Percentiles rank a stretch among this genome's conserved stretches.
phyloP scores from a whole-genome alignment of 2,113 vertebrate species.

The Sylvietta virens region DNA sequence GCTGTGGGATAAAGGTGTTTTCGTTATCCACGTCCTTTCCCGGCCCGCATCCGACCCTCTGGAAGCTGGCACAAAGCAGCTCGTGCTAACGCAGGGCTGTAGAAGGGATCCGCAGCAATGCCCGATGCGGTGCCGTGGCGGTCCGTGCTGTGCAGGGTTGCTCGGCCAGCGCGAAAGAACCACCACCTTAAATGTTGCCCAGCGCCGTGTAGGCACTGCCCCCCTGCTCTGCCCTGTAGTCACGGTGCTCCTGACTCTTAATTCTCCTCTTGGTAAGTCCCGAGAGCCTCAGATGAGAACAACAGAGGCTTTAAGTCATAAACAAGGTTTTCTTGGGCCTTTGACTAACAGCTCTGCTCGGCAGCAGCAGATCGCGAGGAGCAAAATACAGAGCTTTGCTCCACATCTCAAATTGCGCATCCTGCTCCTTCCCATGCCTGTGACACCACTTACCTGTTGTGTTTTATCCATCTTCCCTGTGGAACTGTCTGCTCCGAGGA shows the following conservation, averaged over 20 bases:
- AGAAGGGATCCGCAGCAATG: neutral
- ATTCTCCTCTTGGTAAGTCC: neutral
- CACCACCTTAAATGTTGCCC: neutral
- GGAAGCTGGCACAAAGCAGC: neutral
- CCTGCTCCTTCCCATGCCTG: neutral
- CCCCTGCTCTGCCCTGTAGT: neutral
- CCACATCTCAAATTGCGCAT: no score
- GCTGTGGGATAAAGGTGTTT: neutral
- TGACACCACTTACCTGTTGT: no score
- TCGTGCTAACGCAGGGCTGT: fast-evolving
- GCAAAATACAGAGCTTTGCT: neutral
- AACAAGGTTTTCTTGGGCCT: neutral
- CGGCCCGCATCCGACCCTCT: neutral
- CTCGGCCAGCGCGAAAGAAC: fast-evolving
- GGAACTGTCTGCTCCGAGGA: neutral
- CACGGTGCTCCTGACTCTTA: fast-evolving
- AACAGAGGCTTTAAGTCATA: neutral
- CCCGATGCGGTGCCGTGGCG: fast-evolving
- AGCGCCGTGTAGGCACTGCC: neutral
- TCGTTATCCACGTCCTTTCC: fast-evolving
- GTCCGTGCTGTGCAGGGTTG: fast-evolving
- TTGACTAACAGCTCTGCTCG: neutral
- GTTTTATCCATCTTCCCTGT: no score
- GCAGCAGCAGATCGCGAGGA: neutral
- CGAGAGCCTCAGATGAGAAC: neutral